A percentile compares a stretch with the other conserved stretches of the same genome.
phyloP scores from a whole-genome alignment of 2,113 vertebrate species.

The Azemiops feae region DNA sequence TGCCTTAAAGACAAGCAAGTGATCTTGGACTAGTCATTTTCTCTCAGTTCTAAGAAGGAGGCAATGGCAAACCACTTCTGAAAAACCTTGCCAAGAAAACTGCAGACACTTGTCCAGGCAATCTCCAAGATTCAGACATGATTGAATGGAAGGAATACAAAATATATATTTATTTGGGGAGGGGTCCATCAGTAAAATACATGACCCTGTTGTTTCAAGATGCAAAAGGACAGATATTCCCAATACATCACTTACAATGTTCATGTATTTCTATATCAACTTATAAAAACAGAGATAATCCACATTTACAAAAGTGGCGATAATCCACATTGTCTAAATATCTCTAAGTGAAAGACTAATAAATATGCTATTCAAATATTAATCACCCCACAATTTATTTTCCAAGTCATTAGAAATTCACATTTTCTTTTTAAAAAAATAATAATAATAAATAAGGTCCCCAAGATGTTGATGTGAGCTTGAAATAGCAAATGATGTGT shows the following conservation, averaged over 20 bases:
- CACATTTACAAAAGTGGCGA: not conserved
- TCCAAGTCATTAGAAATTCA: not conserved
- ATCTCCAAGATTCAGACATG: too few relatives aligned
- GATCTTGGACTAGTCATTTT: not conserved
- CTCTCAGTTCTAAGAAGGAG: not conserved
- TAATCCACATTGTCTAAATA: not conserved
- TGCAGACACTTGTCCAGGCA: not conserved
- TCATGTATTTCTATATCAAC: not conserved
- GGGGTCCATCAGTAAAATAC: not conserved
- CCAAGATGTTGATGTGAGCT: not conserved
- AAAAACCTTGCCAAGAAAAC: not conserved
- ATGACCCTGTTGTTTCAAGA: not conserved
- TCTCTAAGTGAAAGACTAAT: not conserved
- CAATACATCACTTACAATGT: not conserved
- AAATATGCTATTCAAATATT: not conserved
- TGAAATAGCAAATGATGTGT: not conserved
- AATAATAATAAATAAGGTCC: not conserved
- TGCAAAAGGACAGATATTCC: not conserved
- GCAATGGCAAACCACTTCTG: not conserved
- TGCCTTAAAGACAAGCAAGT: not conserved
- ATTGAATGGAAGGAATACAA: too few relatives aligned
- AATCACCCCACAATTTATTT: not conserved
- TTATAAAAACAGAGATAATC: not conserved
- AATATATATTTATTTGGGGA: too few relatives aligned
- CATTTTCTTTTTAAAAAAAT: not conserved